Conservation (phyloP, 35 echinoderm and acorn worm genomes). For the Patiria miniata region DNA sequence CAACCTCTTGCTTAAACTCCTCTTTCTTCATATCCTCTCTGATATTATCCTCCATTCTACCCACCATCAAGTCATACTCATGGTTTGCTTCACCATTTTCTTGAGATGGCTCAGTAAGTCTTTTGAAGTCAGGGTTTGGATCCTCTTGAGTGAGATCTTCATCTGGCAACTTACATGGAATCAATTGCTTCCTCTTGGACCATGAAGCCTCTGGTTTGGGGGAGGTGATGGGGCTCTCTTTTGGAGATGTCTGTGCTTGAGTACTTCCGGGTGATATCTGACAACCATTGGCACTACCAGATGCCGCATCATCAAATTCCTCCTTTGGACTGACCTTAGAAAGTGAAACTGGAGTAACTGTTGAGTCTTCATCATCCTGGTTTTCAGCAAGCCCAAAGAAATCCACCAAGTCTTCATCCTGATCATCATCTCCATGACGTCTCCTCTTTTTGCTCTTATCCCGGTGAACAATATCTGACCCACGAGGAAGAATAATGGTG, state of each 20-base stretch:
- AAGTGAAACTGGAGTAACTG: background rate
- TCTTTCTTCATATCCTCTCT: background rate
- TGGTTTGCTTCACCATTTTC: background rate
- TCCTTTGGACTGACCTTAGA: background rate
- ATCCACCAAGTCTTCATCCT: constrained; percentile 74
- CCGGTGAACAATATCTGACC: background rate
- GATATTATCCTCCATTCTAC: background rate
- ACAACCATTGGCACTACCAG: background rate
- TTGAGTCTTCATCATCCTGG: background rate
- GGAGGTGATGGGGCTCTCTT: background rate
- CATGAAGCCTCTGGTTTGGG: background rate
- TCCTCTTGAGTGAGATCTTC: constrained; percentile 5
- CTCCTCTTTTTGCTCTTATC: background rate
- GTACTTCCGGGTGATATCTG: constrained; percentile 5
- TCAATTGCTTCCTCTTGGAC: constrained; percentile 3
- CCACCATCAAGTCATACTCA: background rate
- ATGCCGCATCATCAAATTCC: background rate
- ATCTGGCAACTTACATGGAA: constrained; percentile 9
- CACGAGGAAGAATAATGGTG: background rate
- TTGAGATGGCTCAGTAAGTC: background rate
- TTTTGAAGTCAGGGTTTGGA: background rate
- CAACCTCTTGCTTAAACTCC: background rate
- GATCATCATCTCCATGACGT: constrained; percentile 17
- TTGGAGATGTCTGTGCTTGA: constrained; percentile 2
- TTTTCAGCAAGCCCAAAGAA: constrained; percentile 53